A percentile compares a stretch with the other conserved stretches of the same genome.
Evolutionary conservation across 2,113 vertebrate genomes (phyloP).

Genomic region (Leuciscus idus): DNA sequence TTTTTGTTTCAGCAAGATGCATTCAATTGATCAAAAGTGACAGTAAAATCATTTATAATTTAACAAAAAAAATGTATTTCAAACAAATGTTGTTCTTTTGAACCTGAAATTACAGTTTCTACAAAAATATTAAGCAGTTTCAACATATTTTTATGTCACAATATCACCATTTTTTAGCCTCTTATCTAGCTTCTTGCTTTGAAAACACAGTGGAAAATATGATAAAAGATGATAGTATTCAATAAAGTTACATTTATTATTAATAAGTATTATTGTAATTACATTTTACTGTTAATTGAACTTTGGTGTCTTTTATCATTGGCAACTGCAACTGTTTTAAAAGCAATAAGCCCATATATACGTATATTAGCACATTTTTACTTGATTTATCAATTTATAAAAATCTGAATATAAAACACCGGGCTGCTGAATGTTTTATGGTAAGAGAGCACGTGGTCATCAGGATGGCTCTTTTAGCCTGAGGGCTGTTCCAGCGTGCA

Average conservation of each 20-base stretch:
- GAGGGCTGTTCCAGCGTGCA: constrained; percentile 70
- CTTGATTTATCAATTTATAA: not conserved
- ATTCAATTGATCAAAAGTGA: not conserved
- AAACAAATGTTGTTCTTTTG: too few species aligned
- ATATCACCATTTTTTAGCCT: not conserved
- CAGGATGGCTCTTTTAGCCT: constrained; percentile 64
- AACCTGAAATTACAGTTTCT: not conserved
- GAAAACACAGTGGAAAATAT: not conserved
- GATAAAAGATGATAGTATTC: not conserved
- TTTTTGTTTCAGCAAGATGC: not conserved
- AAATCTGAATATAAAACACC: constrained; percentile 48
- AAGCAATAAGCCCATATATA: too few species aligned
- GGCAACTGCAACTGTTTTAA: too few species aligned
- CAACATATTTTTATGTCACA: not conserved
- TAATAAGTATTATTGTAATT: not conserved
- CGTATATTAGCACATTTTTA: not conserved
- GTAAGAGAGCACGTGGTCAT: constrained; percentile 53
- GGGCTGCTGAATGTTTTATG: constrained; percentile 65
- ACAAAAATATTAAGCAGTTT: not conserved
- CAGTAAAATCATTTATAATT: too few species aligned
- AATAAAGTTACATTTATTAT: not conserved
- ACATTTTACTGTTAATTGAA: not conserved
- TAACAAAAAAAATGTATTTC: too few species aligned
- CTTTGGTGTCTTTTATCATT: not conserved
- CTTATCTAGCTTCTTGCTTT: not conserved